Conservation (phyloP, 2,888 invertebrate species). For the Platycnemis pennipes region DNA sequence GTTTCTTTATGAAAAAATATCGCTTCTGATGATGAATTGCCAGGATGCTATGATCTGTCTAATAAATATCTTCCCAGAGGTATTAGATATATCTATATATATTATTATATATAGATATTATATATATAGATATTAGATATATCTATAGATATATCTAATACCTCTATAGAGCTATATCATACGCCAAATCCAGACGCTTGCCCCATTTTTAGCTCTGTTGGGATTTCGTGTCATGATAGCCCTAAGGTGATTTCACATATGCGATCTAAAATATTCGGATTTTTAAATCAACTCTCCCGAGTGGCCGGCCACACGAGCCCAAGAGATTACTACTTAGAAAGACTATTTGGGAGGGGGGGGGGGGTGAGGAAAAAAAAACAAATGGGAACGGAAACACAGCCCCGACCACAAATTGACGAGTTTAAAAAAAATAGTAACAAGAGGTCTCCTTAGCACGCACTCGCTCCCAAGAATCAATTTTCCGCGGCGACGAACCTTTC, state of each 20-base stretch:
- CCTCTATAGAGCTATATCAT: too few species aligned
- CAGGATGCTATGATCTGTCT: too few species aligned
- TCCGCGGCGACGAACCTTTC: neutral
- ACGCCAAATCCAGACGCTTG: too few species aligned
- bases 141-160: too few species aligned
- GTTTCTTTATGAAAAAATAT: too few species aligned
- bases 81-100: too few species aligned
- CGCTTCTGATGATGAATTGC: too few species aligned
- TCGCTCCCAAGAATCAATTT: constrained; percentile 3
- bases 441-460: neutral
- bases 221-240: neutral
- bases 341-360: too few species aligned
- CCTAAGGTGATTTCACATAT: neutral
- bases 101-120: too few species aligned
- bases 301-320: neutral
- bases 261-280: neutral
- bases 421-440: neutral
- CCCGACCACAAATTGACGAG: constrained; percentile 7
- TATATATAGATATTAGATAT: too few species aligned
- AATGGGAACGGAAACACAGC: neutral
- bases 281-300: neutral
- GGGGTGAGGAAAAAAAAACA: neutral
- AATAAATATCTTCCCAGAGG: too few species aligned
- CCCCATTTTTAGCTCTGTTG: too few species aligned
- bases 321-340: neutral